These are phyloP conservation scores for Pandemis cinnamomeana DNA, from an alignment of 2,888 invertebrate species.

Conservation along the genomic window DNA sequence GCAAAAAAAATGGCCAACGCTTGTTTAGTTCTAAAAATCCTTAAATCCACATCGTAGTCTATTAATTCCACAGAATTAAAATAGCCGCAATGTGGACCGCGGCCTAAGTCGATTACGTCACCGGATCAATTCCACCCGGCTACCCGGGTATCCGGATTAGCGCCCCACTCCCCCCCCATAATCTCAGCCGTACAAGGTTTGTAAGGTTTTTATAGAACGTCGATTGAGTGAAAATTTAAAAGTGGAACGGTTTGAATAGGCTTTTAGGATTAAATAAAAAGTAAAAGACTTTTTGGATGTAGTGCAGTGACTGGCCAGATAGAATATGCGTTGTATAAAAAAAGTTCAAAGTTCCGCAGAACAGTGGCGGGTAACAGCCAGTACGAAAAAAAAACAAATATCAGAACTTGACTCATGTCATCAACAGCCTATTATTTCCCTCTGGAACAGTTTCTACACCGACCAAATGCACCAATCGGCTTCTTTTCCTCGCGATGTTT, in stretches of 20 bases:
- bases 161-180: slow-evolving; percentile 20
- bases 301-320: neutral
- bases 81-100: slow-evolving; percentile 6
- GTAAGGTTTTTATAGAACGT: slow-evolving; percentile 26
- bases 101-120: slow-evolving; percentile 29
- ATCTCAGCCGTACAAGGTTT: slow-evolving; percentile 35
- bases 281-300: neutral
- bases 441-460: too few relatives aligned
- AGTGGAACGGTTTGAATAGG: neutral
- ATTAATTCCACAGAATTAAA: slow-evolving; percentile 17
- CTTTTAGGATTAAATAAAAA: neutral
- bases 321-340: neutral
- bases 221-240: slow-evolving; percentile 33
- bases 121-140: slow-evolving; percentile 30
- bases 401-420: too few relatives aligned
- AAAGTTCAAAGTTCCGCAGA: neutral
- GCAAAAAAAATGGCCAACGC: too few relatives aligned
- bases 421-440: too few relatives aligned
- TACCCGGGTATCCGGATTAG: slow-evolving; percentile 28
- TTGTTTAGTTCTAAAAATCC: neutral
- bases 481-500: too few relatives aligned
- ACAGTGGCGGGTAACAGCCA: too few relatives aligned
- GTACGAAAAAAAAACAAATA: too few relatives aligned
- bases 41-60: neutral
- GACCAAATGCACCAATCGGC: too few relatives aligned